Percentiles rank a stretch among this genome's conserved stretches.
phyloP scores from a whole-genome alignment of 2,113 vertebrate genomes.

The Choloepus hoffmanni region DNA sequence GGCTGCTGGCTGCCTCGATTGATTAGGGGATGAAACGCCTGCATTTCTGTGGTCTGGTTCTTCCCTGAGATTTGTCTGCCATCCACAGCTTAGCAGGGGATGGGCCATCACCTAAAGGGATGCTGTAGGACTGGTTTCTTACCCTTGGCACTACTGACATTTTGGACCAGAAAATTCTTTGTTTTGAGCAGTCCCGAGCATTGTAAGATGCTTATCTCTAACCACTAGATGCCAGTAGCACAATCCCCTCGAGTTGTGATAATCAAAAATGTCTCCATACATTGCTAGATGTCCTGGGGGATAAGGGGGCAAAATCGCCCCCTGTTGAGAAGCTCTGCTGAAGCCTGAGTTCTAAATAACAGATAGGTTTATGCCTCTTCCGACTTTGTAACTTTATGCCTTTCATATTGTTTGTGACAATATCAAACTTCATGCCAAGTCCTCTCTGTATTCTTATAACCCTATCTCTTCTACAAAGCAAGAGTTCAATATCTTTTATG shows the following conservation, averaged over 20 bases:
- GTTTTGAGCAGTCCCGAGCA: background rate
- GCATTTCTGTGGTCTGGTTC: background rate
- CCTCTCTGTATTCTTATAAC: background rate
- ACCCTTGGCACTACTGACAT: background rate
- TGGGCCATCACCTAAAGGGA: no score
- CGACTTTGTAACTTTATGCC: no score
- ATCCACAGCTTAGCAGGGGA: background rate
- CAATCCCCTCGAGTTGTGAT: background rate
- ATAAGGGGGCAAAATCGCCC: no score
- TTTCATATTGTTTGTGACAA: background rate
- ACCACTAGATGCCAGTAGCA: background rate
- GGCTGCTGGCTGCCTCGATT: background rate
- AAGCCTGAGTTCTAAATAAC: background rate
- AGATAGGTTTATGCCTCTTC: background rate
- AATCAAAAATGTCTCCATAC: background rate
- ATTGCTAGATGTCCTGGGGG: background rate
- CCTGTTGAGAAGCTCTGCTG: background rate
- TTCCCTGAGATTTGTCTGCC: background rate
- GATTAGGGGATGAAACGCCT: background rate
- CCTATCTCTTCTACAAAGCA: background rate
- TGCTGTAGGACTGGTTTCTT: background rate
- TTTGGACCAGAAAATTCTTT: background rate
- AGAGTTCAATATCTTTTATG: background rate
- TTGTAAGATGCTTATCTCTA: background rate
- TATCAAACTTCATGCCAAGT: fast-evolving